Conservation (phyloP, 2,113 vertebrate genomes). For the human (Homo sapiens) region DNA sequence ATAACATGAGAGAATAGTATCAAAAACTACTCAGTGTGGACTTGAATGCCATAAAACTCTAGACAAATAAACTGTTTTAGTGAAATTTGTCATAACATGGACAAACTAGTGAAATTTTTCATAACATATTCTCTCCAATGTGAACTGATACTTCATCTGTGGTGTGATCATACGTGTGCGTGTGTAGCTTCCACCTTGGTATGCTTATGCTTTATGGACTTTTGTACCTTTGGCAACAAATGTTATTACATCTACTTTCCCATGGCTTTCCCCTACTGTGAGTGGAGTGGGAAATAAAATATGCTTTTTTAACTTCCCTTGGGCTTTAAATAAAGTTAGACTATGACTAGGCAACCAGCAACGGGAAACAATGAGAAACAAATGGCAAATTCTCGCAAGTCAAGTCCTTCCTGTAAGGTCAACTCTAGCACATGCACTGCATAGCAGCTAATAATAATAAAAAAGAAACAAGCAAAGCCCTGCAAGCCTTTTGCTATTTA, state of each 20-base stretch:
- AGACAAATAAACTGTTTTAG: neutral
- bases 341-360: conserved; percentile 44
- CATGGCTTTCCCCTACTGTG: neutral
- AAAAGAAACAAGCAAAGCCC: neutral
- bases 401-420: conserved; percentile 4
- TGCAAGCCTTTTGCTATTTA: neutral
- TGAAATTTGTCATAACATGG: neutral
- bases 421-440: neutral
- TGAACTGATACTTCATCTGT: neutral
- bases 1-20: neutral
- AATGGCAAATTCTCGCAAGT: neutral
- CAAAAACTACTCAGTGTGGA: neutral
- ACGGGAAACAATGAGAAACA: conserved; percentile 47
- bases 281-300: conserved; percentile 41
- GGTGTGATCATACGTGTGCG: neutral
- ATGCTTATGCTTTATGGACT: neutral
- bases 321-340: conserved; percentile 54
- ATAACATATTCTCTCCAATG: neutral
- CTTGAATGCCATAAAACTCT: neutral
- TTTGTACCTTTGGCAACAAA: neutral
- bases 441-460: neutral
- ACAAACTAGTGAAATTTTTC: neutral
- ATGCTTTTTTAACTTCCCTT: conserved; percentile 55
- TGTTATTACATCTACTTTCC: conserved; percentile 12
- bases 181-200: neutral